phyloP scores from a whole-genome alignment of 2,888 invertebrate species.

The Anthoptus insignis region DNA sequence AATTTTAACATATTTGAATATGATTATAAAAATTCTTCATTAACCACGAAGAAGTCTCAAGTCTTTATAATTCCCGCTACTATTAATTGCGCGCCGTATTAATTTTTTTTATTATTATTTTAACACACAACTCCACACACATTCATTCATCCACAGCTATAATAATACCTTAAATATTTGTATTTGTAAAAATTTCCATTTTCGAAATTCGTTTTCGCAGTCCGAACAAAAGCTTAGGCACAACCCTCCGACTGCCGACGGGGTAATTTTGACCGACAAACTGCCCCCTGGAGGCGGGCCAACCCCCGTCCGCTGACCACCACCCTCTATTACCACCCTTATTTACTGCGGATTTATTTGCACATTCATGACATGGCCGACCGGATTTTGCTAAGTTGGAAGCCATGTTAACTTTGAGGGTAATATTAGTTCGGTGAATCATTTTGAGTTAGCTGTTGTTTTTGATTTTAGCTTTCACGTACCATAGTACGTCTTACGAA shows the following conservation, averaged over 20 bases:
- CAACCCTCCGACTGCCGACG: conserved; percentile 52
- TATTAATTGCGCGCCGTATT: too few species aligned
- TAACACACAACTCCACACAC: background rate
- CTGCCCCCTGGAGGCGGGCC: conserved; percentile 55
- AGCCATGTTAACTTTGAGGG: conserved; percentile 21
- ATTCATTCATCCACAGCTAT: background rate
- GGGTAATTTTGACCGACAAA: conserved; percentile 53
- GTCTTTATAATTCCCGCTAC: too few species aligned
- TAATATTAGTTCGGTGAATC: background rate
- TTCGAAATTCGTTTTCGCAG: background rate
- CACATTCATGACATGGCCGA: conserved; percentile 68
- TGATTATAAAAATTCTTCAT: too few species aligned
- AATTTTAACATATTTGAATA: too few species aligned
- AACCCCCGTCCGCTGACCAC: conserved; percentile 76
- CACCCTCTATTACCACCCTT: conserved; percentile 69
- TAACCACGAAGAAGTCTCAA: too few species aligned
- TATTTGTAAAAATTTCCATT: background rate
- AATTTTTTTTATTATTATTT: too few species aligned
- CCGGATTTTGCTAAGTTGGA: conserved; percentile 40
- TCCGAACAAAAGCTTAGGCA: conserved; percentile 8
- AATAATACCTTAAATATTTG: too few species aligned
- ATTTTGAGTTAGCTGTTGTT: background rate
- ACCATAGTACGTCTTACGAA: too few species aligned
- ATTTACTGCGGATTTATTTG: conserved; percentile 77
- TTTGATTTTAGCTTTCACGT: too few species aligned